Conservation (phyloP, 2,888 invertebrate genomes). For the Drosophila subquinaria region DNA sequence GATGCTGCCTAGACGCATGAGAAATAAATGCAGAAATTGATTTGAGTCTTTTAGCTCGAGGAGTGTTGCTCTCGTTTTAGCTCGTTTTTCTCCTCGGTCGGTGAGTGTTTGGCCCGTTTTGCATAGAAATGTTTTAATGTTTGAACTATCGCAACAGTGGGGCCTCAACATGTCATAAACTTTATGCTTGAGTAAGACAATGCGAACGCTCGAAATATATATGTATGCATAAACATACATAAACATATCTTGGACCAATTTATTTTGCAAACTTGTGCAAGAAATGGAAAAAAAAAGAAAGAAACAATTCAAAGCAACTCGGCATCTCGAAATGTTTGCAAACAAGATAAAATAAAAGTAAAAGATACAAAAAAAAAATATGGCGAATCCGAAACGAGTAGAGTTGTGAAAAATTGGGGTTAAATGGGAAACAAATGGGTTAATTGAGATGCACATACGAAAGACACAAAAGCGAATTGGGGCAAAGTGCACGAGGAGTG, state of each 20-base stretch:
- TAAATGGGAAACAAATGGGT: constrained; percentile 69
- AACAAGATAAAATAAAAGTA: constrained; percentile 17
- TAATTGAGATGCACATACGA: constrained; percentile 49
- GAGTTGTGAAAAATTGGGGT: constrained; percentile 59
- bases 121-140: constrained; percentile 65
- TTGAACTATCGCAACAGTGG: constrained; percentile 53
- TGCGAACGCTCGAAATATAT: constrained; percentile 31
- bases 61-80: constrained; percentile 33
- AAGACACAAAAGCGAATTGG: constrained; percentile 32
- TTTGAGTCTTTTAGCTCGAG: constrained; percentile 9
- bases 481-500: constrained; percentile 54
- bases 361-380: constrained; percentile 35
- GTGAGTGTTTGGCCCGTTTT: constrained; percentile 45
- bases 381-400: constrained; percentile 23
- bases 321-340: constrained; percentile 59
- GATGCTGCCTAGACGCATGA: constrained; percentile 18
- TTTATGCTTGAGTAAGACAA: constrained; percentile 79
- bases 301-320: constrained; percentile 32
- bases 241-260: constrained; percentile 59
- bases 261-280: constrained; percentile 71
- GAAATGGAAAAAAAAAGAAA: constrained; percentile 23
- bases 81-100: background rate
- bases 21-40: constrained; percentile 52
- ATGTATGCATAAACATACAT: background rate
- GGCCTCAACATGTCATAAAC: constrained; percentile 59